Base-by-base conservation (phyloP, 2,888 invertebrate species). In the Scotopteryx bipunctaria region DNA sequence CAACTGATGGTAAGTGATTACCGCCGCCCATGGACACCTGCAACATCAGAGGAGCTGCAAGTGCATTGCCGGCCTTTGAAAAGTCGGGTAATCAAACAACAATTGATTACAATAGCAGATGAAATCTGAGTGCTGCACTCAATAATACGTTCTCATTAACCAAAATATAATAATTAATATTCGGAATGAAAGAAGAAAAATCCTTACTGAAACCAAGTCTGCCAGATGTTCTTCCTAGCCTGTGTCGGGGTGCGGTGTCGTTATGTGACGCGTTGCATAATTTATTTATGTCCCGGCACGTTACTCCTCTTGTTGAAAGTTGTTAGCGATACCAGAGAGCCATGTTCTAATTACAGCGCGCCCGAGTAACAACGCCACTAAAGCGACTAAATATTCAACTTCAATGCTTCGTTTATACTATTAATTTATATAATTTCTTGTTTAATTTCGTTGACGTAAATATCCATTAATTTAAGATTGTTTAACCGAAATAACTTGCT, bases 281-380 rank as follows among this genome's bases (percentile, higher is more conserved):
- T 84, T 83, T 83, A 87, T 85, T 83, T 87, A 87, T 88, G 86
- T 85, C 67, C 67, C 73, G 78, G 77, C 88, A 86, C 87, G 88
- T 81, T 75, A 78, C 75, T 71, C 77, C 73, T 64, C 82, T 75
- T 69, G 78, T 76, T 71, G 75, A 68, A 71, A 75, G 72, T 74
- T 71, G 78, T 72, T 71, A 64, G 66, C 66, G 67, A 66, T 70
- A 69, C 71, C 25, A 37, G 60, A 63, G 71, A 68, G 66, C 65
- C 66, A 63, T 66, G 58, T 43, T 65, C 47, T 66, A 60, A 66
- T 64, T 64, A 66, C 55, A 50, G 35, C 54, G 47, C 21, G 44
- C 40, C 43, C 43, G 41, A 47, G 38, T 41, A 31, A 55, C 55
- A 55, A 33, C 56, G 31, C 49, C 45, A 47, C 46, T 56, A 50